Evolutionary conservation across 2,888 invertebrate genomes (phyloP).

Genomic region (Epinotia nisella): DNA sequence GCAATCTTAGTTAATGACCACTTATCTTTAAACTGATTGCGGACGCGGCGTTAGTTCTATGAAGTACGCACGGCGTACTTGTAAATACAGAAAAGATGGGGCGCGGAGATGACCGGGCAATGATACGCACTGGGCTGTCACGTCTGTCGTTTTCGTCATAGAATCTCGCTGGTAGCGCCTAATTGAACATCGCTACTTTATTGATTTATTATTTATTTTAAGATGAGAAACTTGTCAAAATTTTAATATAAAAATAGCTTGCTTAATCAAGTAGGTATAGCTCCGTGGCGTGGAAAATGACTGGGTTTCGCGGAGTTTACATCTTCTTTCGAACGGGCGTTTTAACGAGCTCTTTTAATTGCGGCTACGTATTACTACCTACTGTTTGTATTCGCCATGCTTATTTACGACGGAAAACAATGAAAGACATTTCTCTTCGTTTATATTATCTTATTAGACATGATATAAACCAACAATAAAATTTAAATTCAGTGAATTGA

Average conservation of each 20-base stretch:
- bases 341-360: constrained; percentile 52
- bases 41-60: background rate
- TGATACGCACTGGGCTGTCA: no score
- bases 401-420: constrained; percentile 38
- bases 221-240: background rate
- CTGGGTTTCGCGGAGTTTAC: constrained; percentile 47
- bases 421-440: constrained; percentile 8
- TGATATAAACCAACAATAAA: background rate
- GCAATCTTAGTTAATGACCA: background rate
- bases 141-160: no score
- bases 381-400: constrained; percentile 26
- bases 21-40: background rate
- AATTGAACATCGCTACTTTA: background rate
- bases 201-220: no score
- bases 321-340: constrained; percentile 50
- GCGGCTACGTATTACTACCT: constrained; percentile 39
- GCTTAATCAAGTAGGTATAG: background rate
- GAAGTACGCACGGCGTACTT: background rate
- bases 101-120: no score
- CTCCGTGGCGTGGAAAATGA: constrained; percentile 46
- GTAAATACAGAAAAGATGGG: no score
- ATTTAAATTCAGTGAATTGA: background rate
- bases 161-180: background rate
- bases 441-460: background rate
- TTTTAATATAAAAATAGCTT: background rate